phyloP scores from a whole-genome alignment of 2,888 invertebrate genomes.

The Ctena decussata region DNA sequence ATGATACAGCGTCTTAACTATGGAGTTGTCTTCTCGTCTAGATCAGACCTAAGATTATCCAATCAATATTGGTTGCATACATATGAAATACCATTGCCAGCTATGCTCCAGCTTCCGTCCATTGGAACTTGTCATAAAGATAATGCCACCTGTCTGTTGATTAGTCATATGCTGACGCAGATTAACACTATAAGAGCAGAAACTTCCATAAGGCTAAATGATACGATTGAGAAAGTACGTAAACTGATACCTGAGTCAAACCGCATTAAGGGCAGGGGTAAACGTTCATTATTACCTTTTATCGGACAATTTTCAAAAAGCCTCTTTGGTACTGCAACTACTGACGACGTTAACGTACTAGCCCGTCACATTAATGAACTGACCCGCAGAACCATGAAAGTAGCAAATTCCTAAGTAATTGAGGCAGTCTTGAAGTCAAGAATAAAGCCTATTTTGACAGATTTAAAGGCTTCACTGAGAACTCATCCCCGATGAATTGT shows the following conservation, averaged over 20 bases:
- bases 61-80: too few relatives aligned
- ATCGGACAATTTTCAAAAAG: constrained; percentile 25
- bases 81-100: background rate
- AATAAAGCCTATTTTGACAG: too few relatives aligned
- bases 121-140: background rate
- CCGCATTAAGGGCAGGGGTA: background rate
- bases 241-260: background rate
- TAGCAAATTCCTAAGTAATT: too few relatives aligned
- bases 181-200: background rate
- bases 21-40: background rate
- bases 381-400: background rate
- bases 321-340: constrained; percentile 38
- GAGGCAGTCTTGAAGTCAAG: too few relatives aligned
- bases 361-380: constrained; percentile 42
- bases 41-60: background rate
- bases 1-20: background rate
- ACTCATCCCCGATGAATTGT: too few relatives aligned
- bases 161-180: background rate
- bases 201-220: background rate
- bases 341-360: constrained; percentile 32
- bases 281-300: constrained; percentile 33
- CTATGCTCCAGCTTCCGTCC: background rate
- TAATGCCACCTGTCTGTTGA: background rate
- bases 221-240: background rate
- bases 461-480: too few relatives aligned